Base-by-base conservation (phyloP, 2,113 vertebrate genomes). In the Agapornis roseicollis region DNA sequence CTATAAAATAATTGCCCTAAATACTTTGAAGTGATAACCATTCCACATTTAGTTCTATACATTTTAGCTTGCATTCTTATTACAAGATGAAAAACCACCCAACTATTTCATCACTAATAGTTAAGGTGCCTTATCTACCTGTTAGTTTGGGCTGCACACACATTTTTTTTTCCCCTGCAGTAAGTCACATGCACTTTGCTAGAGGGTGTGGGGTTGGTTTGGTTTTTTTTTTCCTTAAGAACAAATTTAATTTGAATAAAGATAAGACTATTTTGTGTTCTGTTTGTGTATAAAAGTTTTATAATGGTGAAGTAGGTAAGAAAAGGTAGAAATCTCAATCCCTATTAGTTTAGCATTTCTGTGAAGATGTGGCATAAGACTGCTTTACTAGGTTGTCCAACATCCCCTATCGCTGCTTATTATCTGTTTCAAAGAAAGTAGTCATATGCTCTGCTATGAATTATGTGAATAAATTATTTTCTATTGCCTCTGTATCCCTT, bases 391-490 rank as follows among this genome's bases (percentile, higher is more conserved):
- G 69, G 55, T 91, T 93, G 50, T 97, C 85, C 92, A 63, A 92
- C 44, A 80, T 39, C 72, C 44, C 91, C 7, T 88, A 93, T 90
- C 85, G 46, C 83, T 9, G 11, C 27, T 50, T 92, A 76, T 50
- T 50, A 92, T 97, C 92, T 96, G 73, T 97, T 97, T 95, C 96
- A 97, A 96, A 97, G 96, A 96, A 97, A 97, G 71, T 95, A 81
- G 81, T 94, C 53, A 64, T 96, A 70, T 96, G 93, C 91, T 95
- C 50, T 91, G 88, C 98, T 98, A 96, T 97, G 97, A 96, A 97
- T 97, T 95, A 96, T 97, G 96, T 98, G 91, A 98, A 98, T 98
- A 98, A 97, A 96, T 93, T 96, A 95, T 98, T 98, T 98, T 98
- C 80, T 97, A 97, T n/a, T 76, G 94, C 50, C 81, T 72, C 4